Evolutionary conservation across 1,140 invertebrate genomes (phyloP).

Genomic region (Drosophila subpulchrella): DNA sequence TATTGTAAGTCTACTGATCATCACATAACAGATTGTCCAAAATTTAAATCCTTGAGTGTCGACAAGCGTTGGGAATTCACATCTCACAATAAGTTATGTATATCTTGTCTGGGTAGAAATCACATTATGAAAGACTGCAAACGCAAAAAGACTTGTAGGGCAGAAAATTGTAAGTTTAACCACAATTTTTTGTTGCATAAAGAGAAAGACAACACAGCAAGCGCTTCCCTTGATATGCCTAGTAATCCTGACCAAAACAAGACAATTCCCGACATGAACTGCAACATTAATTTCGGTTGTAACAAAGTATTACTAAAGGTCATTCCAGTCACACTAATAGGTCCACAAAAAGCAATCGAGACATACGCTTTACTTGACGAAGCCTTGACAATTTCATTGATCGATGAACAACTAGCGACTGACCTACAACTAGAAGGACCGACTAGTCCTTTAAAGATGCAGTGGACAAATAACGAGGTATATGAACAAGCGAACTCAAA

Average conservation of each 20-base stretch:
- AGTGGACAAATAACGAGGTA: constrained; percentile 15
- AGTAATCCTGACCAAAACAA: not conserved
- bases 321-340: constrained; percentile 7
- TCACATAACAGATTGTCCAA: constrained; percentile 7
- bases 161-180: constrained; percentile 4
- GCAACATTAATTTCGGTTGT: constrained; percentile 5
- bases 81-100: constrained; percentile 6
- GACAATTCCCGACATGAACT: constrained; percentile 5
- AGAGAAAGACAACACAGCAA: not conserved
- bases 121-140: constrained; percentile 13
- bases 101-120: constrained; percentile 14
- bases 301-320: constrained; percentile 21
- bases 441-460: constrained; percentile 13
- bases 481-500: constrained; percentile 16
- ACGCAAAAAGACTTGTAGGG: constrained; percentile 6
- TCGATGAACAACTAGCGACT: constrained; percentile 18
- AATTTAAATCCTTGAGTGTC: constrained; percentile 15
- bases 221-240: not conserved
- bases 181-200: constrained; percentile 22
- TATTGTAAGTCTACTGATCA: constrained; percentile 21
- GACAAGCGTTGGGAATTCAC: constrained; percentile 9
- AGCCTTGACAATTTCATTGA: constrained; percentile 19
- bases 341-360: constrained; percentile 5
- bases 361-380: constrained; percentile 20
- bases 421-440: constrained; percentile 18